Percentiles rank a stretch among this genome's conserved stretches.
Evolutionary conservation across 2,888 invertebrate genomes (phyloP).

Genomic region (Pyralis farinalis): DNA sequence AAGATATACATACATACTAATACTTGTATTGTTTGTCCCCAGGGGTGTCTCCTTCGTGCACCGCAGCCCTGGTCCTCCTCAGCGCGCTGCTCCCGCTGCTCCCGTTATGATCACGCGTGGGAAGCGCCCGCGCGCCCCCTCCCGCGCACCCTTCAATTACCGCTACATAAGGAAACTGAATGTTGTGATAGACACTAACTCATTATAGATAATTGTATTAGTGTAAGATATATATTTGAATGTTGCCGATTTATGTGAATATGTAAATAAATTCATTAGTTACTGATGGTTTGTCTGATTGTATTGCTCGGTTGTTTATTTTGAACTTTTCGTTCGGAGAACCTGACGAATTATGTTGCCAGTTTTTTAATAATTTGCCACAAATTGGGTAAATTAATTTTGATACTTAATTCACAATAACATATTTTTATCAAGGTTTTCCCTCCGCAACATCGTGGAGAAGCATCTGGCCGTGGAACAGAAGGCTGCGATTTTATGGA

Average conservation of each 20-base stretch:
- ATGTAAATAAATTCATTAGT: conserved; percentile 78
- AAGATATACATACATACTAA: no score
- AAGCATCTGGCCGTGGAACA: no score
- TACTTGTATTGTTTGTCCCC: conserved; percentile 9
- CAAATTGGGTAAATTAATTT: no score
- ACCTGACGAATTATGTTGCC: no score
- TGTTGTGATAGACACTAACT: conserved; percentile 72
- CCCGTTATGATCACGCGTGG: conserved; percentile 16
- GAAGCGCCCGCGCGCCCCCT: conserved; percentile 4
- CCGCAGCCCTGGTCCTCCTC: conserved; percentile 3
- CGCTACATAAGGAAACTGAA: conserved; percentile 59
- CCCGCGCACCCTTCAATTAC: conserved; percentile 10
- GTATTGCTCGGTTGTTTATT: no score
- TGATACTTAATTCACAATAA: no score
- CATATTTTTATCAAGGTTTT: no score
- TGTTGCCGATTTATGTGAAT: conserved; percentile 74
- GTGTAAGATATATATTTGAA: conserved; percentile 62
- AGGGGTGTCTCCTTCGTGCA: conserved; percentile 11
- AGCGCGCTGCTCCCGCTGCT: conserved; percentile 7
- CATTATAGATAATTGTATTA: conserved; percentile 54
- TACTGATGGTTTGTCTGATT: conserved; percentile 43
- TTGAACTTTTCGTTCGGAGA: no score
- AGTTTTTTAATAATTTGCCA: no score
- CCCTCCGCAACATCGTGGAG: no score
- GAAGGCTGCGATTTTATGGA: no score